A percentile compares a stretch with the other conserved stretches of the same genome.
phyloP scores from a whole-genome alignment of 2,888 invertebrate species.

The Elmis aenea region DNA sequence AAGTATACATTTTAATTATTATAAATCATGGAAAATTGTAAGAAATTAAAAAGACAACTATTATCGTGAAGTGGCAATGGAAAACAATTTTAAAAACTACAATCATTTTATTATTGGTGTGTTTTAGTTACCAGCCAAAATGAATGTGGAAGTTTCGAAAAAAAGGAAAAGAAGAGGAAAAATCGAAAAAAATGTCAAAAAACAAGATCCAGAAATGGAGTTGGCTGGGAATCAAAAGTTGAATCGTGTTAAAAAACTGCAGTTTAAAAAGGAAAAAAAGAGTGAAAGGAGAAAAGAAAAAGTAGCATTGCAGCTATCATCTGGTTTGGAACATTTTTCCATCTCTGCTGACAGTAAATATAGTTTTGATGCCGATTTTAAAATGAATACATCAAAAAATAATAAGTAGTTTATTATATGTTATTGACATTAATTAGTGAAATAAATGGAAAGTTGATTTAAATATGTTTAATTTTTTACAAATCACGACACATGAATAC shows the following conservation, averaged over 20 bases:
- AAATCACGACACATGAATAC: no score
- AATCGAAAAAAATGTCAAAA: slow-evolving; percentile 40
- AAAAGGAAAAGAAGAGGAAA: slow-evolving; percentile 27
- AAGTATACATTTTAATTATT: no score
- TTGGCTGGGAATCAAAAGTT: slow-evolving; percentile 65
- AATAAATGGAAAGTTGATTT: no score
- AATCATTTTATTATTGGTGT: no score
- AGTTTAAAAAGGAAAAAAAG: slow-evolving; percentile 65
- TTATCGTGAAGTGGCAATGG: no score
- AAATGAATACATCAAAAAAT: no score
- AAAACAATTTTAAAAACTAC: no score
- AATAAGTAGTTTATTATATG: no score
- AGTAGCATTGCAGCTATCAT: slow-evolving; percentile 58
- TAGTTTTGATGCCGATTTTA: slow-evolving; percentile 59
- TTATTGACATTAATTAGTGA: no score
- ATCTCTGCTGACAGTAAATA: slow-evolving; percentile 54
- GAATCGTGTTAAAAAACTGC: slow-evolving; percentile 56
- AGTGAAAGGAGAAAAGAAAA: slow-evolving; percentile 55
- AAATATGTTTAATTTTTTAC: no score
- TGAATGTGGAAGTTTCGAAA: slow-evolving; percentile 29
- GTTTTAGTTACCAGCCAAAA: slow-evolving; percentile 34
- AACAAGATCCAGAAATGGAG: slow-evolving; percentile 60
- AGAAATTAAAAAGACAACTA: no score
- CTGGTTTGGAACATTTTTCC: slow-evolving; percentile 59
- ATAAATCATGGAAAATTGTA: no score